Base-by-base conservation (phyloP, 2,113 vertebrate species). In the Gambusia holbrooki region DNA sequence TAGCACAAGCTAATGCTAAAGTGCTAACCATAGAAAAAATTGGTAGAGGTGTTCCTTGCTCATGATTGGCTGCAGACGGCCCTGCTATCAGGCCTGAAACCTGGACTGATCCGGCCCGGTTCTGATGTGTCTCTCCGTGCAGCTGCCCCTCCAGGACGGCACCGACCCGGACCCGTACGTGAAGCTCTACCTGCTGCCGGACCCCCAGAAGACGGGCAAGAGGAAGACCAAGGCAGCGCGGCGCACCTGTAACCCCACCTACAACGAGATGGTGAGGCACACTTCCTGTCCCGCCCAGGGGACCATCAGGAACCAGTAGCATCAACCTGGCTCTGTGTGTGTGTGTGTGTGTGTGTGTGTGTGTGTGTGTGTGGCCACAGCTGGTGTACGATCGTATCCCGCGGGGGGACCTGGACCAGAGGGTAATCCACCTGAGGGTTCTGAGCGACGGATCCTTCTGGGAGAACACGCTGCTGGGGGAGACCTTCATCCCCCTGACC, bases 241-340 rank as follows among this genome's bases (percentile, higher is more conserved):
- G 4, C 97, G 97, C 92, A 99, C 98, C 66, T 97, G 97, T 91
- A 99, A 99, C 91, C 98, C 98, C 66, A 99, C 98, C 37, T 99
- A 99, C 91, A 99, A 99, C 7, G 96, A 99, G 92, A 97, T 98
- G 98, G 98, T 98, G 85, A 13, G 1, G 3, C 1, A 1, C 5
- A 0, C 45, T 48, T 17, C 45, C 45, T 58, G 51, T 58, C 51
- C 51, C 51, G 1, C 17, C 15, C 14, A 48, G 45, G 4, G 4
- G 15, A 48, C 15, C 17, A n/a, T 25, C 42, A 29, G 42, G 28
- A 51, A 51, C 66, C 19, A 51, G 66, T 51, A 22, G 19, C 17
- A 51, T 17, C 13, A 29, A 5, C 19, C 48, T 51, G 62, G 60
- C 2, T 27, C 13, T 6, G 1, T 32, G 48, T 63, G 25, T 64